Conservation (phyloP, 2,797 vertebrate genomes). For the Brachymystax lenok region DNA sequence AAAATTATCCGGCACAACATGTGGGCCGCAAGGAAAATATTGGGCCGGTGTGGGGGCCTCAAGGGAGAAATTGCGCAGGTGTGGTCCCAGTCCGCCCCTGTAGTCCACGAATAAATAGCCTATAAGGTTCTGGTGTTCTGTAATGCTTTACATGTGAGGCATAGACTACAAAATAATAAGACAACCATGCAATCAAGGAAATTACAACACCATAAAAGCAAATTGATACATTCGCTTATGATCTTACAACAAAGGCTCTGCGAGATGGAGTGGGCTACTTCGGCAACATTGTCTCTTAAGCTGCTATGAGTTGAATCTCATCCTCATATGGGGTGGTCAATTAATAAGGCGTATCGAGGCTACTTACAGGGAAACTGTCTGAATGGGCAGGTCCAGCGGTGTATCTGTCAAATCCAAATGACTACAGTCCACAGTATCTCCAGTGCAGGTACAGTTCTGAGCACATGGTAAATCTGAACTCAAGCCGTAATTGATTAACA, state of each 20-base stretch:
- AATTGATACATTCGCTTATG: neutral
- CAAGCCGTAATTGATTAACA: conserved; percentile 51
- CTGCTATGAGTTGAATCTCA: neutral
- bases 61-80: too few species aligned
- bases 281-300: too few species aligned
- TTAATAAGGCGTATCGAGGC: conserved; percentile 35
- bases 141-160: too few species aligned
- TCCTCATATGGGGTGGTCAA: conserved; percentile 53
- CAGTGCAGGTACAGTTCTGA: conserved; percentile 82
- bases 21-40: too few species aligned
- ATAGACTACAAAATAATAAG: neutral
- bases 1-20: too few species aligned
- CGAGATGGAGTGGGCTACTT: neutral
- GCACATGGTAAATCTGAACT: conserved; percentile 68
- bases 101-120: neutral
- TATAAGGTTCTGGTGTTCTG: neutral
- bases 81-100: too few species aligned
- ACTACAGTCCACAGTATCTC: conserved; percentile 85
- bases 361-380: conserved; percentile 86
- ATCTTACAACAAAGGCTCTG: neutral
- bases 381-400: conserved; percentile 82
- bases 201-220: conserved; percentile 7
- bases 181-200: neutral
- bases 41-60: too few species aligned
- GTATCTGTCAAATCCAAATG: conserved; percentile 73